Base-by-base conservation (phyloP, 1,140 invertebrate genomes). In the Whitmania pigra region DNA sequence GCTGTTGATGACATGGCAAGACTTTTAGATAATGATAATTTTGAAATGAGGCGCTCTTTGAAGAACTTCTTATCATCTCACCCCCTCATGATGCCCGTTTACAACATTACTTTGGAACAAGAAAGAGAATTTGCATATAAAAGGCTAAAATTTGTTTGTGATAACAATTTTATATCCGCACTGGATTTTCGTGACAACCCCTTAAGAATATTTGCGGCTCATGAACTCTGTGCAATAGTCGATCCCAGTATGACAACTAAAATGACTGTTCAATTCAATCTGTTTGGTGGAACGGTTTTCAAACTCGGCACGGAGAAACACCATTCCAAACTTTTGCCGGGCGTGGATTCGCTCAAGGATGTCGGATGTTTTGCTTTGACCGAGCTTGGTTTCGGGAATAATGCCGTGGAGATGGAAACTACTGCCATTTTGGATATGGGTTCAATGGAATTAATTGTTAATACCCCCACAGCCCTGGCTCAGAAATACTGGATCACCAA, bases 401-500 rank as follows among this genome's bases (percentile, higher is more conserved):
- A 81, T 74, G 80, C 80, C 18, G 78, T 81, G 17, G 80, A 81
- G 72, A 81, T 81, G 80, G 80, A 81, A 73, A 81, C 80, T 11
- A 81, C 78, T 13, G 80, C 80, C n/a, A 72, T 76, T 9, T 81
- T 78, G 73, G 80, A 81, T 71, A 73, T 69, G 66, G 40, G 63
- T 40, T 69, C 74, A 73, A 73, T 77, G 31, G 78, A 81, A 71
- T 77, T 81, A 60, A 75, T 81, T 54, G 75, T 81, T 11, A 79
- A 81, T 72, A 80, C 78, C 0, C 80, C 80, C 3, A 74, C 67
- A 22, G 68, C 77, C 15, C 73, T 80, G 60, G 78, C 79, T 7
- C 80, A 81, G 74, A 81, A 81, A 72, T 81, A 81, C 71, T 81
- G 80, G 80, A 81, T 81, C 72, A 81, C 80, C 11, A 81, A 81